Evolutionary conservation across 2,888 invertebrate species (phyloP), one percentile per base, ranked within the genome.

Genomic region (Hypselothyrea guttata): DNA sequence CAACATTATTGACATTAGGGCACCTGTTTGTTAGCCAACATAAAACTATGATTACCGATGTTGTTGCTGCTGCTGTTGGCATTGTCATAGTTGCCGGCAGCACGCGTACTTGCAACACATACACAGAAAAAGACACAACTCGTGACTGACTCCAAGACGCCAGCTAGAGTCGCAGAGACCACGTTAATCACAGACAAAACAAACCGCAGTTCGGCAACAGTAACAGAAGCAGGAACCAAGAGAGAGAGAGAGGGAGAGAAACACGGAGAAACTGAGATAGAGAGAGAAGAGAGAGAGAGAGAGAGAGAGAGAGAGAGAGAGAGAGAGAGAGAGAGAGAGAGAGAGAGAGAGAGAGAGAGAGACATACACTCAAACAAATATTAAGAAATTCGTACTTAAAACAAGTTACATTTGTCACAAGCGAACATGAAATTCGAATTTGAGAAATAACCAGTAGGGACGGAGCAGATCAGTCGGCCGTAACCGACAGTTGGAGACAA

Each of bases 1-100:
- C 71, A 75, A 70, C 75, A 67, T 61, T 83, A 81, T 83, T 77
- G 78, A 76, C 78, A 83, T 81, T 83, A 78, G 84, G 78, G 78
- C 78, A 78, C 84, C 78, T 78, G 78, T 78, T 81, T 84, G 81
- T 72, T 84, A 56, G 61, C 71, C 71, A 77, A 81, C 84, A 69
- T 71, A 49, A 79, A 69, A 71, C 81, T 76, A 72, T 83, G 74
- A 81, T 83, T 83, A 78, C 82, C 84, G 78, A 76, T 72, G 48
- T 58, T 67, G 61, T 69, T 68, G 57, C 44, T 54, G 57, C n/a
- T 63, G 48, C 58, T 22, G 22, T 38, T 49, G 53, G 42, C 41
- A 67, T 71, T 73, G 69, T 61, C 57, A 65, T 64, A 35, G 58
- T 70, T 56, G 65, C 65, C 49, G 59, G 57, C 59, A 81, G 83